Evolutionary conservation across 1,140 invertebrate species (phyloP).

Genomic region (Drosophila jambulina): DNA sequence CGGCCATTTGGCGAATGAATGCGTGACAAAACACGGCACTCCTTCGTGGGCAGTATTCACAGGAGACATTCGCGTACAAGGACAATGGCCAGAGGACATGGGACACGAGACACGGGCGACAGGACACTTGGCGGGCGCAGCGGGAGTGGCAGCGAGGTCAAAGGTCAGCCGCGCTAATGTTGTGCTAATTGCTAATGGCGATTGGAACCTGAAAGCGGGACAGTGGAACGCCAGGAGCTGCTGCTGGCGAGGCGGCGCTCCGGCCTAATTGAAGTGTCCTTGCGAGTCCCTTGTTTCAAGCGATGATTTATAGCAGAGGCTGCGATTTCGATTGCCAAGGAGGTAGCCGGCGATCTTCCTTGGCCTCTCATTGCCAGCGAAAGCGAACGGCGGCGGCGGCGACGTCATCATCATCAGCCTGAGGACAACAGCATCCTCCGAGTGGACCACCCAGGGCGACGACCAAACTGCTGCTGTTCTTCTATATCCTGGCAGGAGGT

Average conservation of each 20-base stretch:
- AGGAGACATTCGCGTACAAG: conserved; percentile 49
- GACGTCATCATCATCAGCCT: conserved; percentile 3
- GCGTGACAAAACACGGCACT: conserved; percentile 69
- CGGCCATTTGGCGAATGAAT: conserved; percentile 75
- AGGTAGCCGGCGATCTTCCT: conserved; percentile 18
- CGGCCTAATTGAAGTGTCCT: conserved; percentile 75
- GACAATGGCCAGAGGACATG: conserved; percentile 51
- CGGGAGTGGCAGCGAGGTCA: conserved; percentile 78
- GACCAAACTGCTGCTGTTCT: conserved; percentile 46
- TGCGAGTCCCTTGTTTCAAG: not conserved
- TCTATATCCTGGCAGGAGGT: conserved; percentile 57
- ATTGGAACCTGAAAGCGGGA: conserved; percentile 49
- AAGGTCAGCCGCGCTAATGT: conserved; percentile 79
- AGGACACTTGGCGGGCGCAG: conserved; percentile 29
- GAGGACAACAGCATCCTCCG: conserved; percentile 24
- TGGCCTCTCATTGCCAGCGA: conserved; percentile 49
- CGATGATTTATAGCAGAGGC: conserved; percentile 48
- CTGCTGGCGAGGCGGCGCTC: conserved; percentile 61
- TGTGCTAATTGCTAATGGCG: conserved; percentile 82
- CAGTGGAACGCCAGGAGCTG: conserved; percentile 25
- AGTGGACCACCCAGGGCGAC: conserved; percentile 58
- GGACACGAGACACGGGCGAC: conserved; percentile 39
- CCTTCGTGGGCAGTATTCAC: conserved; percentile 17
- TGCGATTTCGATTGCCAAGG: conserved; percentile 23
- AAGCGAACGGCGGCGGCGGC: conserved; percentile 23